Conservation (phyloP, 2,888 invertebrate species). For the Neria commutata region DNA sequence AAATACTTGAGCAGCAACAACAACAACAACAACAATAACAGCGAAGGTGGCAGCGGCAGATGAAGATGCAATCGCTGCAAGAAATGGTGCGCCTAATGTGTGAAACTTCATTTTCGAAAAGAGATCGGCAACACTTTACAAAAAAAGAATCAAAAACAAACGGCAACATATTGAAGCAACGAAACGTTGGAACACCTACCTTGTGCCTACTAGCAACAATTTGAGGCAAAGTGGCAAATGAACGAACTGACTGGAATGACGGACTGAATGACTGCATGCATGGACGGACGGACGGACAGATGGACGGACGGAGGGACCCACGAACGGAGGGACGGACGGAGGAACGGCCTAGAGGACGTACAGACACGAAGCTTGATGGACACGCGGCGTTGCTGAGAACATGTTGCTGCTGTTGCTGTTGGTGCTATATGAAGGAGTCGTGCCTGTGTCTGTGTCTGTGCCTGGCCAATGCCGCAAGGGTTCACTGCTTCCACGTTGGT, state of each 20-base stretch:
- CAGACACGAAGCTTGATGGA: background rate
- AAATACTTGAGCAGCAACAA: conserved; percentile 3
- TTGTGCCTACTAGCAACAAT: conserved; percentile 13
- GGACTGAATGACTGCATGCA: background rate
- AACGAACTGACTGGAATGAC: background rate
- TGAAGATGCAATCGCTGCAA: conserved; percentile 15
- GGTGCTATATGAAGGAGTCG: background rate
- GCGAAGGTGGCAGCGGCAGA: conserved; percentile 26
- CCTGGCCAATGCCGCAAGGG: background rate
- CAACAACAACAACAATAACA: conserved; percentile 25
- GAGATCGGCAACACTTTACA: background rate
- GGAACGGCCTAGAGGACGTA: background rate
- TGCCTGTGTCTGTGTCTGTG: background rate
- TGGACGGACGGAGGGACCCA: background rate
- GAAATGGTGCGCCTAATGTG: conserved; percentile 24
- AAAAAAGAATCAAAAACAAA: background rate
- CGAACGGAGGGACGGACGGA: background rate
- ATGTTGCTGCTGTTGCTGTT: background rate
- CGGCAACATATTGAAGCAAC: background rate
- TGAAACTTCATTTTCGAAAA: conserved; percentile 18
- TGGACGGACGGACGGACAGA: conserved; percentile 5
- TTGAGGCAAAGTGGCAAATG: background rate
- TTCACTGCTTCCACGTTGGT: too few relatives aligned
- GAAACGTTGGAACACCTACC: conserved; percentile 16
- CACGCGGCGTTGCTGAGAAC: conserved; percentile 1